phyloP scores from a whole-genome alignment of 2,888 invertebrate species.

The Rutpela maculata region DNA sequence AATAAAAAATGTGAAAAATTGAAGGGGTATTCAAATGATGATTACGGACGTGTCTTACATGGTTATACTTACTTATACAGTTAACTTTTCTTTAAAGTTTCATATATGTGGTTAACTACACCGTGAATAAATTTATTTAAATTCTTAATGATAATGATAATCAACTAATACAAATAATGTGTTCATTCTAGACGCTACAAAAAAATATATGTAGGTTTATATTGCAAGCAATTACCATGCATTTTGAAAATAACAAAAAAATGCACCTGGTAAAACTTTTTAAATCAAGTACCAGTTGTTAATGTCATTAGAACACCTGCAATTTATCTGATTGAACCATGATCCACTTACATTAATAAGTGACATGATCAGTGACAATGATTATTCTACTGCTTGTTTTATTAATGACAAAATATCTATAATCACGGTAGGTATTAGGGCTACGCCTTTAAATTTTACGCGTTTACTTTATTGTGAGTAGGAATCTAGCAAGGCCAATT shows the following conservation, averaged over 20 bases:
- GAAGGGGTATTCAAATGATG: too few species aligned
- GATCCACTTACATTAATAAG: conserved; percentile 25
- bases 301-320: conserved; percentile 11
- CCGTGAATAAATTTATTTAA: too few species aligned
- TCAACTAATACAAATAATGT: too few species aligned
- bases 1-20: too few species aligned
- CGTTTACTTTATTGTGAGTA: neutral
- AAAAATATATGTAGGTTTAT: too few species aligned
- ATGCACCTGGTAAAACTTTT: neutral
- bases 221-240: too few species aligned
- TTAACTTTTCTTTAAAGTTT: too few species aligned
- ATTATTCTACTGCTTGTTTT: neutral
- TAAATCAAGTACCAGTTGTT: neutral
- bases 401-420: neutral
- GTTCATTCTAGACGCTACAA: too few species aligned
- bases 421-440: neutral
- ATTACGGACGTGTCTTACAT: too few species aligned
- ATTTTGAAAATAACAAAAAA: neutral
- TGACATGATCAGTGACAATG: neutral
- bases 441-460: neutral
- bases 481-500: neutral
- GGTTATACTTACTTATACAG: too few species aligned
- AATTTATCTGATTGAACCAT: conserved; percentile 13
- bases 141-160: too few species aligned
- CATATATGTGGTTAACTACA: too few species aligned